Evolutionary conservation across 2,113 vertebrate genomes (phyloP), one percentile per base, ranked within the genome.

Genomic region (Apistogramma diplotaenia): DNA sequence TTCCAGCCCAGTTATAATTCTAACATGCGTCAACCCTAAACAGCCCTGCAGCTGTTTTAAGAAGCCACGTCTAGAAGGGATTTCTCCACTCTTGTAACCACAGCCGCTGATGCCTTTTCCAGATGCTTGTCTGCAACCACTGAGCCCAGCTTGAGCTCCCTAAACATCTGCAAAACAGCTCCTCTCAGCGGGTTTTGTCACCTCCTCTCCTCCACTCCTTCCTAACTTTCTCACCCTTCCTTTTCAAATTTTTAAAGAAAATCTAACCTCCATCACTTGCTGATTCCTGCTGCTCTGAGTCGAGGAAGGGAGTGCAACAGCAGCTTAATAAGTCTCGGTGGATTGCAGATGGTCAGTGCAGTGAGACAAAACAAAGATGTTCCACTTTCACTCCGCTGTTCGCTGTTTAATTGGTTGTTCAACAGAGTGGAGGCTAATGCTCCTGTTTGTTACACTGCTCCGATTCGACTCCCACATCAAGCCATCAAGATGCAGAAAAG

Each of bases 31-130:
- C 74, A 60, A 56, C 77, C 82, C 27, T 27, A 73, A 78, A 67
- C 74, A 65, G 35, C 84, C 86, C 79, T 65, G 79, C 86, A 88
- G 91, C 87, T 87, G 87, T 86, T 88, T 83, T 82, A 74, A 76
- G 82, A 81, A 87, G 71, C 89, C 87, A 53, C 29, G 1, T 55
- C 57, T 2, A 76, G 60, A 78, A 15, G n/a, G 57, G 57, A 84
- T 82, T 89, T 72, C 78, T 79, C 62, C 81, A 8, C 7, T 15
- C 75, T 72, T 49, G 16, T 57, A 53, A 79, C 84, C 74, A 9
- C 72, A 60, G 53, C 65, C 46, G 1, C 49, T 78, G 72, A 88
- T 88, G 76, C 8, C 33, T 87, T 81, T 62, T 75, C 80, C 89
- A 92, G 85, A 88, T 83, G 86, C 40, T 40, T 58, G 56, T 81